Base-by-base conservation (phyloP, 1,140 invertebrate genomes). In the Apis dorsata region DNA sequence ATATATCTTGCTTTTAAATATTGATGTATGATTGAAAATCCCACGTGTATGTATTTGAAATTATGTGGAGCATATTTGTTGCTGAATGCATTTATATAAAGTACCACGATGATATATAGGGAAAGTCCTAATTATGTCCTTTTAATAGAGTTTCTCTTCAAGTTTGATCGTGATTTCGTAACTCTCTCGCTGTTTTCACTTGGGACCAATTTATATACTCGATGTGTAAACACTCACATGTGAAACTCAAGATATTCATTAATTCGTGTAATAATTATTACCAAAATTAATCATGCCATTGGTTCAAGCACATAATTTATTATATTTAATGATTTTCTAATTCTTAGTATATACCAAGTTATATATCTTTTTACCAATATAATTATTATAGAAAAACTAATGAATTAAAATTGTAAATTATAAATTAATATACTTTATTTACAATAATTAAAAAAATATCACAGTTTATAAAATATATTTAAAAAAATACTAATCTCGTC, bases 41-140 rank as follows among this genome's bases (percentile, higher is more conserved):
- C 34, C 72, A 12, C 9, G 72, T 17, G 34, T n/a, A 12, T 34
- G 57, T 49, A 44, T 44, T 60, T 49, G 13, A 62, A 49, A 75
- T 63, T 60, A 62, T 59, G 15, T 9, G 21, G 28, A 49, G 34
- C 34, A 19, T 21, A 60, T 49, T 60, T 17, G 19, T 24, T 34
- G 10, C 11, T 13, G 71, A 73, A 49, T 75, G 44, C 57, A 19
- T 74, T 60, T 49, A 49, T 74, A 24, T 19, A 49, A 49, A 74
- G 21, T 44, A 7, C 11, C 72, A 21, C 19, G 19, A 75, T 63
- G 49, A n/a, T 62, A 60, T 24, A 21, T 21, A 49, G 1, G 1
- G 21, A 24, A 44, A 75, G 72, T 75, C 17, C 21, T 24, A 62
- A 62, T 63, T 75, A 44, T 62, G 62, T 49, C 57, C 72, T 49